Percentiles rank a stretch among this genome's conserved stretches.
Evolutionary conservation across 2,113 vertebrate species (phyloP).

Genomic region (Diglossa brunneiventris): DNA sequence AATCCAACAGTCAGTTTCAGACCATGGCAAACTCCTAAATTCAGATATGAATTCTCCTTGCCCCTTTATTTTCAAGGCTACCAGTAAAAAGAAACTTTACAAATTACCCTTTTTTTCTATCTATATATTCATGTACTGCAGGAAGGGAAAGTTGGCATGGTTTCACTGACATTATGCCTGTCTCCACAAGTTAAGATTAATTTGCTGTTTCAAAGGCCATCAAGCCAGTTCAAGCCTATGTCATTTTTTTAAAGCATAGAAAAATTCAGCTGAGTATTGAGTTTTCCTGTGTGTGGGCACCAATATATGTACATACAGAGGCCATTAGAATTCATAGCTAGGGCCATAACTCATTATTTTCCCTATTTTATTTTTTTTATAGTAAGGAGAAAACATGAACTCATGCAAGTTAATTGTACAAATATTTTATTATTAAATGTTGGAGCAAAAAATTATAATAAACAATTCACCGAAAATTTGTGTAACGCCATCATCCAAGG

Average conservation of each 20-base stretch:
- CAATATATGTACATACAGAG: not conserved
- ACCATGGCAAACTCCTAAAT: not conserved
- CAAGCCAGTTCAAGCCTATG: not conserved
- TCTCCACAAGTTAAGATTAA: constrained; percentile 20
- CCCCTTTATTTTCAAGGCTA: not conserved
- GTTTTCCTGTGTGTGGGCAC: not conserved
- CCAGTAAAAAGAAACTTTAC: not conserved
- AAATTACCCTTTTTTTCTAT: not conserved
- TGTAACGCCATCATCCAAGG: not conserved
- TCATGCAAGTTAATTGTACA: not conserved
- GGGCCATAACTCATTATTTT: not conserved
- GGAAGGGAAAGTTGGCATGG: not conserved
- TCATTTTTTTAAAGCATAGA: not conserved
- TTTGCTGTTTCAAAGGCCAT: constrained; percentile 19
- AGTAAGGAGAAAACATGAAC: not conserved
- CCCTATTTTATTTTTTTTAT: not conserved
- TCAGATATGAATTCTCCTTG: not conserved
- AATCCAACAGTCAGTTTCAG: not conserved
- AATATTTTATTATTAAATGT: not conserved
- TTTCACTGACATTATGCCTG: not conserved
- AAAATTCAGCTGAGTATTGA: not conserved
- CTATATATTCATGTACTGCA: not conserved
- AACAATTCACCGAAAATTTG: not conserved
- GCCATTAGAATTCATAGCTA: not conserved
- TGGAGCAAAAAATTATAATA: not conserved